Evolutionary conservation across 2,797 vertebrate species (phyloP).

Genomic region (Lemur catta): DNA sequence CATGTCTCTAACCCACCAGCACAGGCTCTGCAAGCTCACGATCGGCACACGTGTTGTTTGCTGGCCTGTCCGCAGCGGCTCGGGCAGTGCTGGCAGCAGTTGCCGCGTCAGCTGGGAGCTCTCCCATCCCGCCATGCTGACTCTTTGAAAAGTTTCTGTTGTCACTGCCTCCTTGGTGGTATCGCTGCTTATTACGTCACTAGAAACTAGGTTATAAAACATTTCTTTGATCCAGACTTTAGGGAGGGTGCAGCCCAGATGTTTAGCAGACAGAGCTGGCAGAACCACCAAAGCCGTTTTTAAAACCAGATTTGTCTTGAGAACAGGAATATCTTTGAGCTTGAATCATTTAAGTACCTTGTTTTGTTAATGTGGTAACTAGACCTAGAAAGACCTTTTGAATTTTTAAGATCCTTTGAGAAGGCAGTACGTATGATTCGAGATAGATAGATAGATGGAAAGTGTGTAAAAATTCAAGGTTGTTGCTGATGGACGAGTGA

Average conservation of each 20-base stretch:
- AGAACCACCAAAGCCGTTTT: background rate
- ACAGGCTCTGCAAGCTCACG: too few relatives aligned
- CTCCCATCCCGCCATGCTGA: background rate
- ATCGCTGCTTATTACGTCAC: background rate
- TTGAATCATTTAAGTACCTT: background rate
- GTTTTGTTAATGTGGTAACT: background rate
- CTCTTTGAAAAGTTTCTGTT: background rate
- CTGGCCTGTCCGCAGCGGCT: background rate
- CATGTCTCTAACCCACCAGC: background rate
- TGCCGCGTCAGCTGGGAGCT: background rate
- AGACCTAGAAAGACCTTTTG: background rate
- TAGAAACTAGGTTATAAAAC: background rate
- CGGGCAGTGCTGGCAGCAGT: background rate
- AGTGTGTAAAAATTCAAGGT: background rate
- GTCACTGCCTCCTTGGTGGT: background rate
- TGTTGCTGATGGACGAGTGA: background rate
- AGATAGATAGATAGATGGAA: background rate
- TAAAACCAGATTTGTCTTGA: conserved; percentile 34
- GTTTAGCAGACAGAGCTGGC: conserved; percentile 16
- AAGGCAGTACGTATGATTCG: background rate
- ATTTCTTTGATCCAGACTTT: conserved; percentile 27
- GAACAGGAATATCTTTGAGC: background rate
- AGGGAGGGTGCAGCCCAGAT: conserved; percentile 11
- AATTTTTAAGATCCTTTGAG: background rate
- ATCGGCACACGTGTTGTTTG: background rate